phyloP scores from a whole-genome alignment of 2,113 vertebrate species.

The Climacteris rufus region DNA sequence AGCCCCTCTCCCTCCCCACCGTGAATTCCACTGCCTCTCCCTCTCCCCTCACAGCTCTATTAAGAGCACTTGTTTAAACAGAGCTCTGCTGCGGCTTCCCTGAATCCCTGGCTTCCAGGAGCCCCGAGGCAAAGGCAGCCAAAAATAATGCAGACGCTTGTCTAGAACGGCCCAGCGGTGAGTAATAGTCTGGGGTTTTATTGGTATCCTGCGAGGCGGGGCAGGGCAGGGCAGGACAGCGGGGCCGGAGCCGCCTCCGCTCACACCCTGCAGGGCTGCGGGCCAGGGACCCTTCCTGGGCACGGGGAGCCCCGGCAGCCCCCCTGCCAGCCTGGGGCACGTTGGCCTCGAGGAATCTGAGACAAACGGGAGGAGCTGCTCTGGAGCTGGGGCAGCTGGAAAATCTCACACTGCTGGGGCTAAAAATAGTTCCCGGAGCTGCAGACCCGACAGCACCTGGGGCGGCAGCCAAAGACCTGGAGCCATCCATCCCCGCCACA shows the following conservation, averaged over 20 bases:
- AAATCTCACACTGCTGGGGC: slow-evolving; percentile 28
- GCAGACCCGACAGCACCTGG: slow-evolving; percentile 31
- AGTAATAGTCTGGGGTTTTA: slow-evolving; percentile 78
- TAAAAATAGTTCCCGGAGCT: slow-evolving; percentile 41
- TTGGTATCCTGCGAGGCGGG: slow-evolving; percentile 33
- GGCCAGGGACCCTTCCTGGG: neutral
- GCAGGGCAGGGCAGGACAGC: slow-evolving; percentile 52
- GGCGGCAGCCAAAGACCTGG: slow-evolving; percentile 16
- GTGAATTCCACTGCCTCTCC: neutral
- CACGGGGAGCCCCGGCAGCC: neutral
- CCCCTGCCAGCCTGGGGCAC: neutral
- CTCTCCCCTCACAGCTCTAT: slow-evolving; percentile 17
- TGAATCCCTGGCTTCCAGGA: slow-evolving; percentile 63
- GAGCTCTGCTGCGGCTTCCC: slow-evolving; percentile 50
- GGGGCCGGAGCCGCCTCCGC: neutral
- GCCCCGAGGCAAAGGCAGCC: slow-evolving; percentile 60
- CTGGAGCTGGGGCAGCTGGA: slow-evolving; percentile 12
- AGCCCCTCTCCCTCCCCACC: neutral
- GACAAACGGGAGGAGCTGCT: neutral
- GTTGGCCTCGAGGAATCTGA: rapidly evolving
- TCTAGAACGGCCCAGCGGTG: slow-evolving; percentile 67
- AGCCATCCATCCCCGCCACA: neutral
- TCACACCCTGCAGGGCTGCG: neutral
- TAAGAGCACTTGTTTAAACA: slow-evolving; percentile 55
- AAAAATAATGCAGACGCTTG: slow-evolving; percentile 77